A percentile compares a stretch with the other conserved stretches of the same genome.
These are phyloP conservation scores for Knipowitschia caucasica DNA, from an alignment of 2,797 vertebrate genomes.

Conservation along the genomic window DNA sequence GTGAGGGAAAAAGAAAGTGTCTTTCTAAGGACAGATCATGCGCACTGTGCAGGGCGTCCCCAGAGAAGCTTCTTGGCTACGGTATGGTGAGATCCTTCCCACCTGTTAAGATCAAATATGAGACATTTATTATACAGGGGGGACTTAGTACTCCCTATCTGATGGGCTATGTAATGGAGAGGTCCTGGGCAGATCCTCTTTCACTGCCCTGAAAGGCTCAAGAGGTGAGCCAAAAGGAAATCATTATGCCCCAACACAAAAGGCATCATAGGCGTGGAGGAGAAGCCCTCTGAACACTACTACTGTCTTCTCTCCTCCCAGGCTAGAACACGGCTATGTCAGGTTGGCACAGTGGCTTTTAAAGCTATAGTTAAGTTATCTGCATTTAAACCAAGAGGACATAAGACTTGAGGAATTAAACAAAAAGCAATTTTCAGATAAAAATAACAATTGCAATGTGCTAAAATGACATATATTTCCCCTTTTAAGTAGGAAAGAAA, in stretches of 20 bases:
- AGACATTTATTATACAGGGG: slow-evolving; percentile 75
- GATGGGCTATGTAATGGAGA: slow-evolving; percentile 78
- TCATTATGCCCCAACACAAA: slow-evolving; percentile 75
- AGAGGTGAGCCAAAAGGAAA: slow-evolving; percentile 79
- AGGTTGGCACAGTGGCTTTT: slow-evolving; percentile 27
- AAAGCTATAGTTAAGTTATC: no score
- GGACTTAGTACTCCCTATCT: slow-evolving; percentile 74
- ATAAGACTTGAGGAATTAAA: no score
- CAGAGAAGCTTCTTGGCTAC: slow-evolving; percentile 46
- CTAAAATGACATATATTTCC: no score
- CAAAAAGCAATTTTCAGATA: no score
- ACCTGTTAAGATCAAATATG: slow-evolving; percentile 80
- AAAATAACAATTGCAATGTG: no score
- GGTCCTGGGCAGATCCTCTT: slow-evolving; percentile 68
- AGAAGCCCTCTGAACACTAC: slow-evolving; percentile 55
- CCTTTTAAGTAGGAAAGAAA: no score
- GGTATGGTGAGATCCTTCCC: slow-evolving; percentile 66
- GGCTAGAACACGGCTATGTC: background rate
- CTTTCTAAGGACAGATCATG: slow-evolving; percentile 53
- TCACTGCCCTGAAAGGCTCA: slow-evolving; percentile 75
- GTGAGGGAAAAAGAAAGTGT: slow-evolving; percentile 27
- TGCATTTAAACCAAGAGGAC: no score
- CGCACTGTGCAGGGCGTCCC: slow-evolving; percentile 49
- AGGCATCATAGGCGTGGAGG: slow-evolving; percentile 58
- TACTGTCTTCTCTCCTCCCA: slow-evolving; percentile 42